These are phyloP conservation scores for Kradibia gibbosae DNA, from an alignment of 1,140 invertebrate genomes.

Conservation along the genomic window DNA sequence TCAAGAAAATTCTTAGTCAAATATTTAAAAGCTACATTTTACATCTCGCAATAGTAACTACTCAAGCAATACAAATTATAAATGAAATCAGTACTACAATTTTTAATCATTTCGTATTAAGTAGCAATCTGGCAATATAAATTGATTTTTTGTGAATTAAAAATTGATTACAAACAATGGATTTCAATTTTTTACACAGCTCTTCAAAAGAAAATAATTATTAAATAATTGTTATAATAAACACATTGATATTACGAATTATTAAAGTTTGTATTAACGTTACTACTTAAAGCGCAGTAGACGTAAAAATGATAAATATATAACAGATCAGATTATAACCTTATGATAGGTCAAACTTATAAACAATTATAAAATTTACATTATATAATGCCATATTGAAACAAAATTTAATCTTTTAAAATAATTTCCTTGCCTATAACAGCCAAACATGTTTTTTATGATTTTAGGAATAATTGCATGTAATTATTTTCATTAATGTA, in stretches of 20 bases:
- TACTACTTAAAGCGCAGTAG: not conserved
- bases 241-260: not conserved
- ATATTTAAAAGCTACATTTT: not conserved
- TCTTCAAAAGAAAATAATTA: not conserved
- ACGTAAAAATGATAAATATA: not conserved
- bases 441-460: too few relatives aligned
- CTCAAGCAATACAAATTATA: not conserved
- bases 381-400: too few relatives aligned
- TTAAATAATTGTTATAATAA: not conserved
- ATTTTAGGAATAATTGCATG: not conserved
- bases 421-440: too few relatives aligned
- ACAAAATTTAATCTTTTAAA: too few relatives aligned
- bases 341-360: too few relatives aligned
- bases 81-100: not conserved
- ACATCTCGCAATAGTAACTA: not conserved
- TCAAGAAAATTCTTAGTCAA: not conserved
- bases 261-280: not conserved
- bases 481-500: not conserved
- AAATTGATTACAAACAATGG: not conserved
- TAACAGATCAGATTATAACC: not conserved
- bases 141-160: not conserved
- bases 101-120: not conserved
- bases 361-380: too few relatives aligned
- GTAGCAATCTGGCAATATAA: not conserved
- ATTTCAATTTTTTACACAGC: not conserved